Percentiles rank a stretch among this genome's conserved stretches.
These are phyloP conservation scores for Drosophila cracens DNA, from an alignment of 2,888 invertebrate species.

Conservation along the genomic window DNA sequence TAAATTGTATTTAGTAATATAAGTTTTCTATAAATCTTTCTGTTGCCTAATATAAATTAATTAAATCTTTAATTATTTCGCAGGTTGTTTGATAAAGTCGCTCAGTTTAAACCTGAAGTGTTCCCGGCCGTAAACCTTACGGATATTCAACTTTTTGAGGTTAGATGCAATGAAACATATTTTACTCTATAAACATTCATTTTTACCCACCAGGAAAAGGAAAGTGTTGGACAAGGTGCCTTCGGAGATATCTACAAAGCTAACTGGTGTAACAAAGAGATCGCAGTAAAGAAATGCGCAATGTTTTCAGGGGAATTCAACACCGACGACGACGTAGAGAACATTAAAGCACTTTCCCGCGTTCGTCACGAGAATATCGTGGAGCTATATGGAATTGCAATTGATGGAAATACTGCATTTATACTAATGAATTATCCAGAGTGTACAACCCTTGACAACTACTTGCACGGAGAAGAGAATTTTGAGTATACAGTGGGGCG, in stretches of 20 bases:
- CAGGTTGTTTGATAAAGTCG: too few species aligned
- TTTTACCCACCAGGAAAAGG: not conserved
- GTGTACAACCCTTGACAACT: constrained; percentile 2
- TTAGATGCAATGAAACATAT: not conserved
- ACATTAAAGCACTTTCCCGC: not conserved
- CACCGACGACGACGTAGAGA: not conserved
- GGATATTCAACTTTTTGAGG: not conserved
- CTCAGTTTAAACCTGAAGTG: not conserved
- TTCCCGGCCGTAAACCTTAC: not conserved
- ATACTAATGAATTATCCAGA: constrained; percentile 6
- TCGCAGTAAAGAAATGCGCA: not conserved
- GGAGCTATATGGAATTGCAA: not conserved
- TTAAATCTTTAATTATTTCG: not conserved
- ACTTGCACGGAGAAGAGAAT: constrained; percentile 6
- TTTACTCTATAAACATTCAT: not conserved
- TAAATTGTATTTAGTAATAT: not conserved
- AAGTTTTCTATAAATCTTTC: not conserved
- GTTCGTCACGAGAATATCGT: constrained; percentile 14
- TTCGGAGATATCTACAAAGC: constrained; percentile 6
- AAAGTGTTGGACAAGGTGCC: not conserved
- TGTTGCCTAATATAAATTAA: not conserved
- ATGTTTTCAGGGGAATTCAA: not conserved
- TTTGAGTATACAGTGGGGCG: not conserved
- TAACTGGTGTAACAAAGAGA: not conserved
- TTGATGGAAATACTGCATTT: not conserved